Evolutionary conservation across 2,113 vertebrate genomes (phyloP).

Genomic region (Sinocyclocheilus rhinocerous): DNA sequence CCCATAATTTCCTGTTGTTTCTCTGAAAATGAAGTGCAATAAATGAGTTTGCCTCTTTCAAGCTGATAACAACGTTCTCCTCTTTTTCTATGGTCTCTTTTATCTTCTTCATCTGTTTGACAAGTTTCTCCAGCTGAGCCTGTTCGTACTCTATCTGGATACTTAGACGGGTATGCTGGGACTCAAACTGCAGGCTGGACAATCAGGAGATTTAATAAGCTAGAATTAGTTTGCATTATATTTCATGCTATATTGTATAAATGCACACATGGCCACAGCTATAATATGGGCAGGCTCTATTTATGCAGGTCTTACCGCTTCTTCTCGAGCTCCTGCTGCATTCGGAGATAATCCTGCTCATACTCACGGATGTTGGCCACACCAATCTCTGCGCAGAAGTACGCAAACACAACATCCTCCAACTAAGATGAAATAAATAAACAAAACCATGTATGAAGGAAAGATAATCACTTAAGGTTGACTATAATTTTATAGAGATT

Average conservation of each 20-base stretch:
- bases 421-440: constrained; percentile 70
- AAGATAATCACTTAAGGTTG: not conserved
- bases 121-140: constrained; percentile 78
- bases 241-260: not conserved
- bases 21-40: not conserved
- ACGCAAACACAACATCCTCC: constrained; percentile 86
- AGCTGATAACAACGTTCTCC: constrained; percentile 63
- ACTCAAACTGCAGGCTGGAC: constrained; percentile 89
- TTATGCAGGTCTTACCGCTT: constrained; percentile 76
- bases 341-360: constrained; percentile 83
- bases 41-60: constrained; percentile 77
- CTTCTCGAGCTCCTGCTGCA: constrained; percentile 84
- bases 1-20: not conserved
- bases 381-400: constrained; percentile 91
- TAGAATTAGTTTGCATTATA: not conserved
- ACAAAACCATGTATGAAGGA: not conserved
- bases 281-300: not conserved
- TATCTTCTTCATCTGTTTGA: constrained; percentile 72
- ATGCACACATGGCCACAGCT: not conserved
- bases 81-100: constrained; percentile 65
- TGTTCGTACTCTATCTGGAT: constrained; percentile 84
- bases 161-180: constrained; percentile 80
- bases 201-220: constrained; percentile 1
- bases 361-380: constrained; percentile 89
- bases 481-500: not conserved